Evolutionary conservation across 2,888 invertebrate genomes (phyloP), one percentile per base, ranked within the genome.

Genomic region (Cerceris rybyensis): DNA sequence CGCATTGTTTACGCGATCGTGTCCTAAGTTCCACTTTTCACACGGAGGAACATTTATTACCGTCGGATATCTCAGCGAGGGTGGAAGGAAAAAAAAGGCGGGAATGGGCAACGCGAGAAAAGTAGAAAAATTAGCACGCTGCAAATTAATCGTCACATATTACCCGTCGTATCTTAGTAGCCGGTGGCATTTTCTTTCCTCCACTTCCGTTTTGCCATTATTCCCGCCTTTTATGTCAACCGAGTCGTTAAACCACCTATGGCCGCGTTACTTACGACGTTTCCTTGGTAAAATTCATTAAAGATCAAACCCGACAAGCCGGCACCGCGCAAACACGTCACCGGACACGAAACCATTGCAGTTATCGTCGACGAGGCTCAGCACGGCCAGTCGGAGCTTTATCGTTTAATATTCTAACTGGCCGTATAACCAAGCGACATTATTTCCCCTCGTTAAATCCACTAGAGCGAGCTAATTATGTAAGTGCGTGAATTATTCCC

Each of bases 341-440:
- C 28, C 42, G 69, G 68, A 67, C 68, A 67, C 42, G 68, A 71
- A 2, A 11, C 13, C n/a, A 5, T 69, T 70, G 60, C 64, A 50
- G 68, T 59, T 78, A 81, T 71, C 65, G 65, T 70, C 14, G 42
- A 46, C 50, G 60, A 28, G 28, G 28, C 28, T 4, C 28, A 78
- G 70, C 70, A 64, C 52, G 42, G 61, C 70, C 76, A 68, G 81
- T 75, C 76, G 65, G 77, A 82, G 78, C 83, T 88, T 88, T 87
- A 87, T 86, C 86, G 88, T 87, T 88, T 87, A 88, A 75, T 77
- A 77, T 77, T 75, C 57, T 75, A 77, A 75, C 69, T 77, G 74
- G 75, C 75, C 78, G 77, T 81, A 72, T 80, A 84, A 86, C 79
- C 74, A 78, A 80, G 76, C 79, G 73, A 78, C 77, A 78, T 72